Percentiles rank a stretch among this genome's conserved stretches.
Evolutionary conservation across 2,888 invertebrate genomes (phyloP).

Genomic region (Chloroclysta siterata): DNA sequence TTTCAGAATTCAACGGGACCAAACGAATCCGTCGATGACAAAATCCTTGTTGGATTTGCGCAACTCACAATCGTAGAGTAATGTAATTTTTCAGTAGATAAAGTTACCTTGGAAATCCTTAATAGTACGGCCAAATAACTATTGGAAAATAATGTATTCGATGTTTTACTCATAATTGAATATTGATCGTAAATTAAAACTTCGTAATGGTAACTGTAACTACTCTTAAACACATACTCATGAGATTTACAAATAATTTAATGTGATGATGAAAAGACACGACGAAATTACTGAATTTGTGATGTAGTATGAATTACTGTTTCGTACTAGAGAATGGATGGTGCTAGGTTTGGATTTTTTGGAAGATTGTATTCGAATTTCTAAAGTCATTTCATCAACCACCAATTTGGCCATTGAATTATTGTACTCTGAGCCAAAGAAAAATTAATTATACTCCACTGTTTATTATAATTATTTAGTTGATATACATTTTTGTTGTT

Average conservation of each 20-base stretch:
- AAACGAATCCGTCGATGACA: slow-evolving; percentile 96
- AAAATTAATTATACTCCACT: slow-evolving; percentile 4
- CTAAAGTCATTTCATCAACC: slow-evolving; percentile 17
- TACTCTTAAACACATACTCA: neutral
- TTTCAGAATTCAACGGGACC: slow-evolving; percentile 88
- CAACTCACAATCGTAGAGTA: slow-evolving; percentile 96
- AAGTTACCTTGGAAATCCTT: neutral
- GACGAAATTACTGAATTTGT: slow-evolving; percentile 20
- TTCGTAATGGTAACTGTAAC: neutral
- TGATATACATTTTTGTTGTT: slow-evolving; percentile 10
- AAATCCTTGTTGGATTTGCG: slow-evolving; percentile 97
- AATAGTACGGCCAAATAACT: neutral
- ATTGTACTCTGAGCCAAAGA: slow-evolving; percentile 22
- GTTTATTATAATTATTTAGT: slow-evolving; percentile 4
- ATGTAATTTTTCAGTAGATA: neutral
- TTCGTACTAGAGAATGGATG: slow-evolving; percentile 23
- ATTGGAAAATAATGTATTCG: neutral
- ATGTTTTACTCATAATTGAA: neutral
- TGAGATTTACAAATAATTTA: neutral
- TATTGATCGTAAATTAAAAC: neutral
- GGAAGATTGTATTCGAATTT: slow-evolving; percentile 20
- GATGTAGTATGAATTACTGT: slow-evolving; percentile 10
- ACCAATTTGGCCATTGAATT: slow-evolving; percentile 15
- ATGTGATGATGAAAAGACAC: slow-evolving; percentile 16
- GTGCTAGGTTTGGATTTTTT: slow-evolving; percentile 30